A percentile compares a stretch with the other conserved stretches of the same genome.
These are phyloP conservation scores for Helicoverpa zea DNA, from an alignment of 1,140 invertebrate species.

Conservation along the genomic window DNA sequence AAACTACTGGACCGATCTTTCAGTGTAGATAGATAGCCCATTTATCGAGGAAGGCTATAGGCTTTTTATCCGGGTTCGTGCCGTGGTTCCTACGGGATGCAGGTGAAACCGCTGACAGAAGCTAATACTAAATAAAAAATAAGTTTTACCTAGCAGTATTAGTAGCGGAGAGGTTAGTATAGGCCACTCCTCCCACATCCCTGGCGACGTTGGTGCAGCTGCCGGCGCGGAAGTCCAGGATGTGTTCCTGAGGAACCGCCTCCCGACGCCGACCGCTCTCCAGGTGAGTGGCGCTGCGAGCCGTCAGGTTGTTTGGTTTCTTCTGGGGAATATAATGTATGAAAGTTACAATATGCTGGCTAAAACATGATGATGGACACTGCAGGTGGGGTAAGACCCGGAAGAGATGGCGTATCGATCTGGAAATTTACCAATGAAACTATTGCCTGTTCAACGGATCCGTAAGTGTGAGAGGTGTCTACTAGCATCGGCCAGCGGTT, in stretches of 20 bases:
- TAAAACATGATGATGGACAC: too few relatives aligned
- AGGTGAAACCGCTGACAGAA: too few relatives aligned
- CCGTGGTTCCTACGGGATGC: too few relatives aligned
- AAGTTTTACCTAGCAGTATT: constrained; percentile 66
- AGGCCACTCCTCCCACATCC: constrained; percentile 60
- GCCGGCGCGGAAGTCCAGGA: constrained; percentile 60
- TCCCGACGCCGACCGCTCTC: constrained; percentile 48
- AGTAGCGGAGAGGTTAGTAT: constrained; percentile 65
- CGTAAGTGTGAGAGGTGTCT: too few relatives aligned
- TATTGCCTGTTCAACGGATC: background rate
- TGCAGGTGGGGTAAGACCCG: too few relatives aligned
- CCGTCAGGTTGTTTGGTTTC: constrained; percentile 65
- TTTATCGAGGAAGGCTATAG: too few relatives aligned
- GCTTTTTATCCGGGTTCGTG: too few relatives aligned
- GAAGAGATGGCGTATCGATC: background rate
- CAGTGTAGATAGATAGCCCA: too few relatives aligned
- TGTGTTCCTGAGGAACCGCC: constrained; percentile 21
- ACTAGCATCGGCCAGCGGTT: too few relatives aligned
- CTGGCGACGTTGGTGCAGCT: constrained; percentile 71
- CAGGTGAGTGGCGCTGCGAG: constrained; percentile 72
- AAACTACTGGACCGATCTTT: too few relatives aligned
- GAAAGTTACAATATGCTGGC: too few relatives aligned
- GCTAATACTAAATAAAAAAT: background rate
- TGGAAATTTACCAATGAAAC: background rate
- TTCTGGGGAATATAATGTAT: constrained; percentile 58